Percentiles rank a stretch among this genome's conserved stretches.
phyloP scores from a whole-genome alignment of 2,797 vertebrate genomes.

The Myiotriccus ornatus region DNA sequence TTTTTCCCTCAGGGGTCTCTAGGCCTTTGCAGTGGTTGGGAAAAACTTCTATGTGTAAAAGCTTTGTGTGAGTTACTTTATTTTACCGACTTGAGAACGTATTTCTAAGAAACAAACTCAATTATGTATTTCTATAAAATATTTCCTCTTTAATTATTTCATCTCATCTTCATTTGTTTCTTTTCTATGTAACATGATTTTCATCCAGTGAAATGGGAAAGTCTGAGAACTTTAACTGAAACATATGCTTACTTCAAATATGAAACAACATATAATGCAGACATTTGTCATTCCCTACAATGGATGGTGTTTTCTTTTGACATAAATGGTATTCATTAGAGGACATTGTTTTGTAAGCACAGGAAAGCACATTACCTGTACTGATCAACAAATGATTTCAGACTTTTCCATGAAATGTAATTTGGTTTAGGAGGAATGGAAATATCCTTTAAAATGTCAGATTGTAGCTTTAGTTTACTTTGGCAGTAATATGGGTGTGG shows the following conservation, averaged over 20 bases:
- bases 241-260: neutral
- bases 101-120: neutral
- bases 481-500: neutral
- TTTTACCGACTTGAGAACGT: neutral
- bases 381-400: neutral
- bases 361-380: neutral
- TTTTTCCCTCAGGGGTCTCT: neutral
- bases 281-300: neutral
- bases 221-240: neutral
- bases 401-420: neutral
- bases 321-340: neutral
- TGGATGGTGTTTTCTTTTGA: neutral
- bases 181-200: neutral
- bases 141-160: neutral
- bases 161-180: neutral
- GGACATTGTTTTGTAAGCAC: neutral
- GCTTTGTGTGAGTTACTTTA: neutral
- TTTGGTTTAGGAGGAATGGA: neutral
- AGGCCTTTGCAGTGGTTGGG: neutral
- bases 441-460: neutral
- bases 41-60: neutral
- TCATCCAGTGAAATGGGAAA: neutral
- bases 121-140: neutral
- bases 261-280: neutral
- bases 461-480: neutral